Conservation (phyloP, 1,140 invertebrate genomes). For the Neodiprion lecontei region DNA sequence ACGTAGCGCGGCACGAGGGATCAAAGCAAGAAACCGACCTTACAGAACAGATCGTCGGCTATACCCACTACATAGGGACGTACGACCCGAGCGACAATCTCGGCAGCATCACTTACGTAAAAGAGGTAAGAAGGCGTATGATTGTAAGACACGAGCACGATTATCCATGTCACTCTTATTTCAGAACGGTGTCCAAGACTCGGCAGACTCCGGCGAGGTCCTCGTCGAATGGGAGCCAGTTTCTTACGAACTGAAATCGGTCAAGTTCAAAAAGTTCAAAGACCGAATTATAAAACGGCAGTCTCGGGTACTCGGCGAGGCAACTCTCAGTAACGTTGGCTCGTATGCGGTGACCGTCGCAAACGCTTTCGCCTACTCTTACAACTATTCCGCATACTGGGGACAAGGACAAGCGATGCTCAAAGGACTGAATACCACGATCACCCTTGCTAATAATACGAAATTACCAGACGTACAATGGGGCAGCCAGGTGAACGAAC, state of each 20-base stretch:
- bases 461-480: constrained; percentile 69
- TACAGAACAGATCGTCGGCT: constrained; percentile 34
- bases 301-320: constrained; percentile 65
- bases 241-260: constrained; percentile 73
- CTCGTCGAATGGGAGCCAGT: constrained; percentile 80
- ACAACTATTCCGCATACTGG: constrained; percentile 75
- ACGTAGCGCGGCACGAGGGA: constrained; percentile 60
- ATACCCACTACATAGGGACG: constrained; percentile 72
- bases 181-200: constrained; percentile 65
- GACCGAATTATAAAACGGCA: constrained; percentile 62
- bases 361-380: constrained; percentile 73
- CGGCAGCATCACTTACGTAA: constrained; percentile 72
- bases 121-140: constrained; percentile 55
- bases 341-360: constrained; percentile 65
- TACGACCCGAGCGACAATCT: constrained; percentile 68
- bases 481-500: constrained; percentile 68
- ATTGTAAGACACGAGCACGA: background rate
- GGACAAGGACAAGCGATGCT: constrained; percentile 78
- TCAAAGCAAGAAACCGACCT: constrained; percentile 43
- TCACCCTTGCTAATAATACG: constrained; percentile 67
- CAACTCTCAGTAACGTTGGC: constrained; percentile 69
- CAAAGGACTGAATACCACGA: constrained; percentile 74
- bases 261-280: constrained; percentile 68
- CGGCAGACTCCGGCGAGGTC: constrained; percentile 71
- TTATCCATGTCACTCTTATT: constrained; percentile 15